Conservation (phyloP, 2,888 invertebrate species). For the Leptinotarsa peninsularis region DNA sequence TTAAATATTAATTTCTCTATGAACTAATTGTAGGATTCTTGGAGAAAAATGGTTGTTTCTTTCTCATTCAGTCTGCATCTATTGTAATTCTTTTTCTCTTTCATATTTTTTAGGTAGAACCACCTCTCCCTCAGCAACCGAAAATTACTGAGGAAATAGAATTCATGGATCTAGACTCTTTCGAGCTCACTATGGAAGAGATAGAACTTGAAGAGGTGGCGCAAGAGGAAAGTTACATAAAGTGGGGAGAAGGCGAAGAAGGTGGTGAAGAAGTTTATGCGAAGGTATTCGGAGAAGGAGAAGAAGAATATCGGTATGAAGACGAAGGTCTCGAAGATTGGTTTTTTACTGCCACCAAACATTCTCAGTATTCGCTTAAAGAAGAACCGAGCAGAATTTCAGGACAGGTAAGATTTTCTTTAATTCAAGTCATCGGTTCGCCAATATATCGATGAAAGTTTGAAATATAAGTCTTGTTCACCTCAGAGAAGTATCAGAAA, state of each 20-base stretch:
- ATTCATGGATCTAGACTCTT: conserved; percentile 60
- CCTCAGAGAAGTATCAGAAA: too few species aligned
- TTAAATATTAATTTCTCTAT: too few species aligned
- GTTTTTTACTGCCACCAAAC: conserved; percentile 47
- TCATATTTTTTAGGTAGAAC: conserved; percentile 44
- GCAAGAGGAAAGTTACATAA: conserved; percentile 50
- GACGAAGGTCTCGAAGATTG: conserved; percentile 49
- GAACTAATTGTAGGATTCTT: too few species aligned
- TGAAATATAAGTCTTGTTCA: too few species aligned
- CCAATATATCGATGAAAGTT: too few species aligned
- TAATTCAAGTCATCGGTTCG: too few species aligned
- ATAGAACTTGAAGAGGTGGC: conserved; percentile 52
- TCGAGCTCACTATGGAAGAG: conserved; percentile 62
- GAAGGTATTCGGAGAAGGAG: background rate
- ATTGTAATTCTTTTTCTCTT: background rate
- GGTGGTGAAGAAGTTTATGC: conserved; percentile 31
- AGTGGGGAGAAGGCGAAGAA: conserved; percentile 47
- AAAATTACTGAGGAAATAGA: conserved; percentile 55
- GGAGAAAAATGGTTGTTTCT: too few species aligned
- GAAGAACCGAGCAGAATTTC: conserved; percentile 43
- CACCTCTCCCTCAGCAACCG: conserved; percentile 67
- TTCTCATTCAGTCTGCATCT: too few species aligned
- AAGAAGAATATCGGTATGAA: conserved; percentile 30
- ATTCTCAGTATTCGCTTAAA: conserved; percentile 49
- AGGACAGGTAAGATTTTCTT: conserved; percentile 42